Base-by-base conservation (phyloP, 2,888 invertebrate species). In the Myathropa florea region DNA sequence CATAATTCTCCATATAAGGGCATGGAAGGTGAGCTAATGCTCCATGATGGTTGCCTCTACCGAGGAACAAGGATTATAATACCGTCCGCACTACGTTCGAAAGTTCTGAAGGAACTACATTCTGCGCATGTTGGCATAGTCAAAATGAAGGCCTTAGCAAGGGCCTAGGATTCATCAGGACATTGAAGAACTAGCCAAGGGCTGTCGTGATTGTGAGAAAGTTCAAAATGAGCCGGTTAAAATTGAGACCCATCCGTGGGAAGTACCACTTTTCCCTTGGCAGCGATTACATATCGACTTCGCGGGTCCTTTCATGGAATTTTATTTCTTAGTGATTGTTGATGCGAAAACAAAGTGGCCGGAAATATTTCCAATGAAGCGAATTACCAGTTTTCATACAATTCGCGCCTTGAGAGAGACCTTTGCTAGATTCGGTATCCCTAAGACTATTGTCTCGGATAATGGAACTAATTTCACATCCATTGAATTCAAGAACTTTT, bases 401-500 rank as follows among this genome's bases (percentile, higher is more conserved):
- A 71, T 71, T 28, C 30, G 57, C 10, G 24, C 39, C 2, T 14
- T 53, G 6, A 46, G 28, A 26, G 67, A 55, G 4, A 2, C n/a
- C 6, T 55, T 53, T 68, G 30, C 55, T 10, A 70, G 75, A 36
- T 53, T 70, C 33, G 68, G 79, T 18, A n/a, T n/a, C n/a, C n/a
- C 21, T 83, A 26, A 77, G 23, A 73, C 28, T 1, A 26, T 86
- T 9, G 83, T 88, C 4, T 79, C 70, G 4, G 83, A 88, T 21
- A 88, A 82, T 55, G 86, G 86, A 21, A 76, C 64, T 2, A 75
- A 86, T 53, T 83, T 83, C 28, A 57, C 68, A 3, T 73, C 78
- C 10, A 71, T 63, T 1, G 77, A 84, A 23, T 83, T 88, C 57
- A 28, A 53, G 7, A 3, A 61, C 18, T 67, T 76, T 53, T 36